Conservation (phyloP, 2,888 invertebrate genomes). For the Agrochola litura region DNA sequence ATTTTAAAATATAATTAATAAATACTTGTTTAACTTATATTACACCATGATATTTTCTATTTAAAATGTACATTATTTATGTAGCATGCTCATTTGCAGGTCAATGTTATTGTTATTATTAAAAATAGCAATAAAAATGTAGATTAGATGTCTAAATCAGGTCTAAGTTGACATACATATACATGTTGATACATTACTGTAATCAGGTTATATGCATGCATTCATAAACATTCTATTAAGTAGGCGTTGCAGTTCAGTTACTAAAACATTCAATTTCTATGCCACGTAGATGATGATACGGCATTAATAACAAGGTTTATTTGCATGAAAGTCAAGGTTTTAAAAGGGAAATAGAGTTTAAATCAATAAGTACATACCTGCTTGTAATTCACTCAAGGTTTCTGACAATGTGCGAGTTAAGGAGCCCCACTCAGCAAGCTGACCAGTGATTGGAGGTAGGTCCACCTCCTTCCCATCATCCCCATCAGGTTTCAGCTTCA, state of each 20-base stretch:
- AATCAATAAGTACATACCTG: conserved; percentile 75
- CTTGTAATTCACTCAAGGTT: conserved; percentile 93
- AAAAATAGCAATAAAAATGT: conserved; percentile 1
- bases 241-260: neutral
- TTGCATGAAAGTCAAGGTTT: conserved; percentile 39
- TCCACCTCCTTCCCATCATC: conserved; percentile 89
- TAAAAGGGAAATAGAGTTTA: conserved; percentile 12
- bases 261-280: conserved; percentile 16
- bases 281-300: conserved; percentile 10
- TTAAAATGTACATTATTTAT: neutral
- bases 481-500: conserved; percentile 86
- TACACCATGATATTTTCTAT: neutral
- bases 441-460: conserved; percentile 92
- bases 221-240: conserved; percentile 8
- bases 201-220: conserved; percentile 1
- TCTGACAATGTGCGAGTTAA: conserved; percentile 93
- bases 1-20: neutral
- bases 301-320: conserved; percentile 13
- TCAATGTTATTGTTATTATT: conserved; percentile 15
- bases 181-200: neutral
- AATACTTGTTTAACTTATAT: neutral
- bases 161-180: neutral
- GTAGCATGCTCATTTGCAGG: neutral
- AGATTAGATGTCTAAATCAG: conserved; percentile 4
- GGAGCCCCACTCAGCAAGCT: conserved; percentile 92